phyloP scores from a whole-genome alignment of 2,113 vertebrate genomes.

The Podarcis muralis region DNA sequence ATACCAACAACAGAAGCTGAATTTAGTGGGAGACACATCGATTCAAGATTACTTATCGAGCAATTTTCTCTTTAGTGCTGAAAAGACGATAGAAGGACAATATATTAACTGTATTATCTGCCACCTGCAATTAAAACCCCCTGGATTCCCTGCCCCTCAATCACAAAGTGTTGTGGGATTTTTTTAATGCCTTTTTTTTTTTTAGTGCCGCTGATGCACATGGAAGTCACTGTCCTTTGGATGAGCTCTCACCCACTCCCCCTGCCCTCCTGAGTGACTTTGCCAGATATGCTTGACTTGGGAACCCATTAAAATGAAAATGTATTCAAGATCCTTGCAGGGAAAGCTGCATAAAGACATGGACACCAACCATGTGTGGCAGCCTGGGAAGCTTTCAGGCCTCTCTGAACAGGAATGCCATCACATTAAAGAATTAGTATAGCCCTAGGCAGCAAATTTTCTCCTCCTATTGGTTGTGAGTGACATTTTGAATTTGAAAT shows the following conservation, averaged over 20 bases:
- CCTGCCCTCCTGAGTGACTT: slow-evolving; percentile 49
- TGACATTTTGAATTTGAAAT: slow-evolving; percentile 63
- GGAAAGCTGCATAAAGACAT: slow-evolving; percentile 40
- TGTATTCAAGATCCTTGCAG: slow-evolving; percentile 60
- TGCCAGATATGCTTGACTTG: slow-evolving; percentile 70
- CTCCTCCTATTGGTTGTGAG: not conserved
- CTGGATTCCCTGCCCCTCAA: slow-evolving; percentile 20
- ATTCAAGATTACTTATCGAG: slow-evolving; percentile 67
- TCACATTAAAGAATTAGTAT: slow-evolving; percentile 68
- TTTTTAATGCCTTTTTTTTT: slow-evolving; percentile 50
- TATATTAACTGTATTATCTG: slow-evolving; percentile 59
- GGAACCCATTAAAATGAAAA: slow-evolving; percentile 77
- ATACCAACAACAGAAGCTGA: slow-evolving; percentile 55
- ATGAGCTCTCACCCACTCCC: slow-evolving; percentile 70
- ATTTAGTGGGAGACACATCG: slow-evolving; percentile 59
- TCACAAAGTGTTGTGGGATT: slow-evolving; percentile 8
- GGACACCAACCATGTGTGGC: slow-evolving; percentile 47
- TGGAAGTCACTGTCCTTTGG: slow-evolving; percentile 60
- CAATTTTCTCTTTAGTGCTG: slow-evolving; percentile 60
- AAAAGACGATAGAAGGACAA: slow-evolving; percentile 44
- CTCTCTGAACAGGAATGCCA: slow-evolving; percentile 58
- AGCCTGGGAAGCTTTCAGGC: slow-evolving; percentile 57
- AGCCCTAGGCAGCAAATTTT: slow-evolving; percentile 39
- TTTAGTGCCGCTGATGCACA: slow-evolving; percentile 61
- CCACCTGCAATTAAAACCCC: slow-evolving; percentile 39